Evolutionary conservation across 2,888 invertebrate species (phyloP).

Genomic region (Synergus gifuensis): DNA sequence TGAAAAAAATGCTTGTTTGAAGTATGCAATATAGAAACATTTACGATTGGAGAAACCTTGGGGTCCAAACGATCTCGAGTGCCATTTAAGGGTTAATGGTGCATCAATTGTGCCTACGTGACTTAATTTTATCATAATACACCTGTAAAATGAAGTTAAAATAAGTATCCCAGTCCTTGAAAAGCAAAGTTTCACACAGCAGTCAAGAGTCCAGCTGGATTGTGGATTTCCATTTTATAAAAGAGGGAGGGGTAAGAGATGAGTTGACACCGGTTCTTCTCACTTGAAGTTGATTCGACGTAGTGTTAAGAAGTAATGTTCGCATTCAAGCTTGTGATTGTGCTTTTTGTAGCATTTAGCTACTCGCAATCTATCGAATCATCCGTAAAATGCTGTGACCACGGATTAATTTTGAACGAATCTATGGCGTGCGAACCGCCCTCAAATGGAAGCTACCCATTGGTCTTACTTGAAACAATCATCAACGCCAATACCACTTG

Average conservation of each 20-base stretch:
- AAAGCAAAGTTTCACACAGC: conserved; percentile 11
- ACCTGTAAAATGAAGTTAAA: conserved; percentile 8
- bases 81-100: too few species aligned
- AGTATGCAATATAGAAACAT: too few species aligned
- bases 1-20: too few species aligned
- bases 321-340: conserved; percentile 39
- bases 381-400: conserved; percentile 54
- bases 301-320: conserved; percentile 46
- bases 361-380: background rate
- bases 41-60: too few species aligned
- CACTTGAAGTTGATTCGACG: conserved; percentile 39
- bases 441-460: conserved; percentile 27
- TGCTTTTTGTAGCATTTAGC: conserved; percentile 44
- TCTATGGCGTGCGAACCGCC: conserved; percentile 52
- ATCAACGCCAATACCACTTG: conserved; percentile 8
- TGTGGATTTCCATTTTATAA: conserved; percentile 19
- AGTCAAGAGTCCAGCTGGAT: conserved; percentile 27
- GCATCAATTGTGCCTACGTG: background rate
- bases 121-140: background rate
- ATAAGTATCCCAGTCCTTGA: background rate
- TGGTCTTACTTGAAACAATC: background rate
- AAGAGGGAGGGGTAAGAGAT: conserved; percentile 26
- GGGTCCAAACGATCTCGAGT: too few species aligned
- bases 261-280: conserved; percentile 44
- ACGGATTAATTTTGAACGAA: conserved; percentile 51